These are phyloP conservation scores for Epinephelus malabaricus DNA, from an alignment of 2,797 vertebrate species.

Conservation along the genomic window DNA sequence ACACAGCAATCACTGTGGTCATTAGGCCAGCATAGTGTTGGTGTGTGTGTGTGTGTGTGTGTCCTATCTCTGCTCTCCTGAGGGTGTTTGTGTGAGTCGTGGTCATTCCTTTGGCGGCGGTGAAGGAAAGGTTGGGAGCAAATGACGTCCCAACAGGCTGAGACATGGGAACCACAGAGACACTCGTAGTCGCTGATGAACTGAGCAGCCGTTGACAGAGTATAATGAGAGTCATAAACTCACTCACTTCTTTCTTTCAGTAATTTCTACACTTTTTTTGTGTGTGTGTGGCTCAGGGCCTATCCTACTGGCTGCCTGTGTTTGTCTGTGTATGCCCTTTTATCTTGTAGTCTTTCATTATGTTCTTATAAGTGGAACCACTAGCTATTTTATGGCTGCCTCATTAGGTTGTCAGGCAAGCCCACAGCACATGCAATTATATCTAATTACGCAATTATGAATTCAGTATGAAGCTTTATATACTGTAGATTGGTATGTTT, in stretches of 20 bases:
- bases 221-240: constrained; percentile 53
- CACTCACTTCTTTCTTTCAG: constrained; percentile 41
- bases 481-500: constrained; percentile 61
- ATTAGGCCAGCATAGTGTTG: constrained; percentile 63
- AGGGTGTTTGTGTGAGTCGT: constrained; percentile 32
- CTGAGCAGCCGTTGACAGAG: constrained; percentile 57
- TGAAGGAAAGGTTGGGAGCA: constrained; percentile 39
- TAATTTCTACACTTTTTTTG: constrained; percentile 33
- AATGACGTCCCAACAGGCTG: constrained; percentile 43
- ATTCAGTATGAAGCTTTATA: constrained; percentile 68
- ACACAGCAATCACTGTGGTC: constrained; percentile 64
- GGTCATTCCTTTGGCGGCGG: constrained; percentile 38
- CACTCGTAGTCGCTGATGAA: constrained; percentile 37
- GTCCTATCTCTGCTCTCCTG: constrained; percentile 30
- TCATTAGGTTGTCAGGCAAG: constrained; percentile 78
- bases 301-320: constrained; percentile 50
- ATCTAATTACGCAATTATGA: constrained; percentile 79
- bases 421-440: constrained; percentile 77
- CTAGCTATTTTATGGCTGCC: constrained; percentile 69
- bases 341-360: constrained; percentile 78
- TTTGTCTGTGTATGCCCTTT: constrained; percentile 70
- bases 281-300: constrained; percentile 35
- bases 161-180: constrained; percentile 31
- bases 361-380: constrained; percentile 76
- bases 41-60: constrained; percentile 16